Percentiles rank a stretch among this genome's conserved stretches.
These are phyloP conservation scores for Drosophila teissieri DNA, from an alignment of 1,140 invertebrate genomes.

Conservation along the genomic window DNA sequence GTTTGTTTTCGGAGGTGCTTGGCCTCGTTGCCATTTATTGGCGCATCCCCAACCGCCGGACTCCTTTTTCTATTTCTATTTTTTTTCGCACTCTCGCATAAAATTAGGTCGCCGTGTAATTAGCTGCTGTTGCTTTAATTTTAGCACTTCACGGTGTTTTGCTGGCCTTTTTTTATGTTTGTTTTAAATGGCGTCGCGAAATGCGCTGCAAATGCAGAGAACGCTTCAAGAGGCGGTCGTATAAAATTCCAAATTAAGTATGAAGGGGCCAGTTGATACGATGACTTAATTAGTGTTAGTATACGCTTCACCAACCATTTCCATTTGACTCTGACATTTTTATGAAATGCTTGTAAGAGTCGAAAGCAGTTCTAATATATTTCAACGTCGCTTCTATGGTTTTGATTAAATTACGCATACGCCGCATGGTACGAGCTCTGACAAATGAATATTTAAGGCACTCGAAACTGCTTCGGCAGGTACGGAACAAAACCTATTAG, in stretches of 20 bases:
- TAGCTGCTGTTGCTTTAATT: constrained; percentile 76
- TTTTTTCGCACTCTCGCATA: constrained; percentile 69
- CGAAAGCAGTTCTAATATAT: constrained; percentile 12
- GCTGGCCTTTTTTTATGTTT: constrained; percentile 11
- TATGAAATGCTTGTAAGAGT: background rate
- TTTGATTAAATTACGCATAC: constrained; percentile 50
- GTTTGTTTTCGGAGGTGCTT: constrained; percentile 79
- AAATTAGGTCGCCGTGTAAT: constrained; percentile 78
- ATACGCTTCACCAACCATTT: constrained; percentile 1
- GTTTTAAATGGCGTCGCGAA: constrained; percentile 55
- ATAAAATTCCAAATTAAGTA: constrained; percentile 31
- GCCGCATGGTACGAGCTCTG: constrained; percentile 10
- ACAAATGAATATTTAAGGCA: constrained; percentile 26
- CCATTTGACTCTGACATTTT: background rate
- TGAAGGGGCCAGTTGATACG: background rate
- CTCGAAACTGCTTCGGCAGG: constrained; percentile 33
- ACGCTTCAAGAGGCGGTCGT: constrained; percentile 17
- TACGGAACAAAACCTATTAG: constrained; percentile 35
- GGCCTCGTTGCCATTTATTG: constrained; percentile 81
- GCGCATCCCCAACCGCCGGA: constrained; percentile 30
- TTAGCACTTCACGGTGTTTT: constrained; percentile 43
- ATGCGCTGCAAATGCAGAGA: constrained; percentile 38
- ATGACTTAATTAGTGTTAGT: constrained; percentile 18
- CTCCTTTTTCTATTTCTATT: no score
- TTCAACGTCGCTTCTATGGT: background rate